Evolutionary conservation across 1,140 invertebrate genomes (phyloP), one percentile per base, ranked within the genome.

Genomic region (Drosophila varians): DNA sequence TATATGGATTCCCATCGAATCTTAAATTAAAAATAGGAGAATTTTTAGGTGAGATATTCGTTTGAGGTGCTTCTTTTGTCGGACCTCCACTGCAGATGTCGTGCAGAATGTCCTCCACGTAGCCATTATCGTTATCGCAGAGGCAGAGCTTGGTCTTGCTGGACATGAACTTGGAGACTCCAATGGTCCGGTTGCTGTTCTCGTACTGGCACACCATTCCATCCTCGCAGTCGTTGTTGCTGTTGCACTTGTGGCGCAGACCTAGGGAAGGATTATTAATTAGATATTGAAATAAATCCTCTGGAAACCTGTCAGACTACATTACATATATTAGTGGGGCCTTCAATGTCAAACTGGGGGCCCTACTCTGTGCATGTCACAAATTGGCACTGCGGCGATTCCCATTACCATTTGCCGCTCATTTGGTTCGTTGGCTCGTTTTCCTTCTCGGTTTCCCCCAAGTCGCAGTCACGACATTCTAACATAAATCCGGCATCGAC

Each of bases 171-270:
- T 89, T 89, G 46, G 88, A 75, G 28, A 89, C 90, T 0, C 92
- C 91, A 14, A 92, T 90, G 7, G 91, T 90, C 5, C 91, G 90
- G 8, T 93, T 93, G 18, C 92, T 90, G 70, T 93, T 93, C 1
- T 92, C 92, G 0, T 87, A 74, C 9, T 87, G 90, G 74, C 93
- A 93, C 25, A 92, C 90, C 73, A 93, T 88, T 0, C 92, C 92
- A 51, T 93, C 93, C 65, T 93, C 92, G 68, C 93, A 93, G 49
- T 93, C 93, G 46, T 92, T 91, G 58, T 90, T 92, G 82, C 91
- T 91, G 8, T 83, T 77, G 77, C 93, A 93, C 14, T 89, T 90
- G 79, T 93, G 93, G 55, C 92, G 92, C 5, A 93, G 84, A 6
- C 91, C 93, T 93, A n/a, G n/a, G 84, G 38, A 2, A 7, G 84